phyloP scores from a whole-genome alignment of 2,888 invertebrate genomes.

The Amiota mariae region DNA sequence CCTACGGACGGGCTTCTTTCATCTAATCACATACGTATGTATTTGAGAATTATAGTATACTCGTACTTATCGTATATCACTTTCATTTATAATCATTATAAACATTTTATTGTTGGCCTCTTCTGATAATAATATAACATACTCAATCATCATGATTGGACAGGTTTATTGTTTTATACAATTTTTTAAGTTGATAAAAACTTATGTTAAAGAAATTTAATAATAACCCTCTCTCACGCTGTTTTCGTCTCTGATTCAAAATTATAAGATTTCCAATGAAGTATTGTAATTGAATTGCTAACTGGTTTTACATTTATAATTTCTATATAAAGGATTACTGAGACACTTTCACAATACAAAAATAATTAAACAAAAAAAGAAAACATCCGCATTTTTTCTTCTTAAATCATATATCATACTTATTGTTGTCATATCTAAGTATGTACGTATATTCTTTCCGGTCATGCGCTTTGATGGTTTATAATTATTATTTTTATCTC shows the following conservation, averaged over 20 bases:
- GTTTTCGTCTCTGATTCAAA: no score
- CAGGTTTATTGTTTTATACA: not conserved
- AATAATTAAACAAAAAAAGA: conserved; percentile 29
- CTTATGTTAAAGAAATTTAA: not conserved
- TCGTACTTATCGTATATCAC: conserved; percentile 14
- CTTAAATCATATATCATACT: no score
- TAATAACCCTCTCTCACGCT: no score
- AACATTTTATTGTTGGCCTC: not conserved
- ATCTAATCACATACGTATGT: no score
- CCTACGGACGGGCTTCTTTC: no score
- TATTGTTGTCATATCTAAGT: no score
- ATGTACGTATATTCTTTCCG: no score
- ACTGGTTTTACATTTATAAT: no score
- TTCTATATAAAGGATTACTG: conserved; percentile 11
- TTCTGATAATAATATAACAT: not conserved
- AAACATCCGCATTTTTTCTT: conserved; percentile 42
- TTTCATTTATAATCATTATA: conserved; percentile 3
- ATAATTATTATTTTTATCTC: no score
- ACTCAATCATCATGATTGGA: not conserved
- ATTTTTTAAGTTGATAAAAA: not conserved
- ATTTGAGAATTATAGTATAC: no score
- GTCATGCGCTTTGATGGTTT: no score
- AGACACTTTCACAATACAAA: conserved; percentile 32
- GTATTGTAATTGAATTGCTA: not conserved
- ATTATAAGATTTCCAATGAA: no score